Base-by-base conservation (phyloP, 2,888 invertebrate species). In the Lymantria dispar region DNA sequence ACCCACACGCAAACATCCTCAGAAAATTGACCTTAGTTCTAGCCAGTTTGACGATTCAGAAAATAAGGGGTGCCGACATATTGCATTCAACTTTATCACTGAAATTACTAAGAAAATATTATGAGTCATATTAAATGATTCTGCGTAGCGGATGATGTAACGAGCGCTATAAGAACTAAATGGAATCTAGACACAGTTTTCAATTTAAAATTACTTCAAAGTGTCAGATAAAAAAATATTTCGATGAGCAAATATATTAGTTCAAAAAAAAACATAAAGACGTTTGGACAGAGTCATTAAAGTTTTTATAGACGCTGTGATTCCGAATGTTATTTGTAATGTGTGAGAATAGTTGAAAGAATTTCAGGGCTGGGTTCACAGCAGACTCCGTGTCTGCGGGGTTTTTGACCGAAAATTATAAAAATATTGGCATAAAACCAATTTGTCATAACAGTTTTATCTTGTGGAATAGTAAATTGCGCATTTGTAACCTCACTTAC, bases 401-500 rank as follows among this genome's bases (percentile, higher is more conserved):
- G 74, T 72, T 57, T 58, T 73, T 74, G 72, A 73, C 73, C 71
- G 58, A 61, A 68, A 62, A 58, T 51, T 58, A 62, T 50, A 62
- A 63, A 65, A 63, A 64, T n/a, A 48, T 70, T 74, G 74, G 74
- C 74, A 62, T 14, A 5, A 36, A 31, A 67, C 71, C 74, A 71
- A 70, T 53, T 55, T 54, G 48, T 60, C 50, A 53, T 56, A 54
- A 53, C 60, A 14, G 14, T n/a, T 38, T 38, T n/a, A 11, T 38
- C n/a, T 7, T 14, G 13, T 36, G 13, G 12, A 5, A 13, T 40
- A 14, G 14, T 7, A 8, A 40, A 40, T 10, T 40, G 15, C 40
- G 40, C 13, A 38, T 22, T 22, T 22, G 5, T 22, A 22, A 3
- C 22, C 22, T 22, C 22, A 22, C 22, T 22, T 22, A 22, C 22